Conservation (phyloP, 2,888 invertebrate genomes). For the Acleris literana region DNA sequence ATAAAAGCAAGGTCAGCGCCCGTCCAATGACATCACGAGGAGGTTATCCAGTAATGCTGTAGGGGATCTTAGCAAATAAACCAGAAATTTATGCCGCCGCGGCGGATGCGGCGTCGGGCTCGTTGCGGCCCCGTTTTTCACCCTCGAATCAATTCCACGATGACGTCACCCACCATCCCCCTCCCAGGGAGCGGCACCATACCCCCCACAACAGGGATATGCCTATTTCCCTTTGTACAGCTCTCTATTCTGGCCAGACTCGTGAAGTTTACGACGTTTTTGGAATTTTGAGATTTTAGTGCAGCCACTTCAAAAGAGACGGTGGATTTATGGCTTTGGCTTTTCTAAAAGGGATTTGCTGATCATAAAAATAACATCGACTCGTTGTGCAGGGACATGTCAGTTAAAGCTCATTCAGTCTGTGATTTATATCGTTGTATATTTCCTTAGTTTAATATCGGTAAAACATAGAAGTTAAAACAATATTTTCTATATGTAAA, state of each 20-base stretch:
- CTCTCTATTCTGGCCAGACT: constrained; percentile 51
- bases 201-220: constrained; percentile 59
- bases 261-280: constrained; percentile 30
- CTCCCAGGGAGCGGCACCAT: constrained; percentile 43
- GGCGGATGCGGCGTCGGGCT: constrained; percentile 65
- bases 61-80: constrained; percentile 62
- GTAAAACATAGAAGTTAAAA: too few relatives aligned
- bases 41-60: constrained; percentile 29
- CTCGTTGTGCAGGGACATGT: too few relatives aligned
- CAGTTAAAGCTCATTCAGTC: too few relatives aligned
- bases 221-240: constrained; percentile 68
- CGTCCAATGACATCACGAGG: constrained; percentile 33
- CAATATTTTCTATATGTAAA: too few relatives aligned
- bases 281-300: constrained; percentile 7
- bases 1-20: constrained; percentile 32
- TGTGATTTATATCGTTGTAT: too few relatives aligned
- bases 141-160: constrained; percentile 77
- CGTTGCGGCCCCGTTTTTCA: constrained; percentile 76
- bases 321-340: neutral
- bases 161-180: constrained; percentile 67
- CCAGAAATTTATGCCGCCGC: constrained; percentile 71
- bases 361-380: too few relatives aligned
- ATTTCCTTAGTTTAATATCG: too few relatives aligned
- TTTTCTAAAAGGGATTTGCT: too few relatives aligned
- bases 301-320: neutral